Evolutionary conservation across 2,113 vertebrate genomes (phyloP).

Genomic region (Aspidoscelis tigris): DNA sequence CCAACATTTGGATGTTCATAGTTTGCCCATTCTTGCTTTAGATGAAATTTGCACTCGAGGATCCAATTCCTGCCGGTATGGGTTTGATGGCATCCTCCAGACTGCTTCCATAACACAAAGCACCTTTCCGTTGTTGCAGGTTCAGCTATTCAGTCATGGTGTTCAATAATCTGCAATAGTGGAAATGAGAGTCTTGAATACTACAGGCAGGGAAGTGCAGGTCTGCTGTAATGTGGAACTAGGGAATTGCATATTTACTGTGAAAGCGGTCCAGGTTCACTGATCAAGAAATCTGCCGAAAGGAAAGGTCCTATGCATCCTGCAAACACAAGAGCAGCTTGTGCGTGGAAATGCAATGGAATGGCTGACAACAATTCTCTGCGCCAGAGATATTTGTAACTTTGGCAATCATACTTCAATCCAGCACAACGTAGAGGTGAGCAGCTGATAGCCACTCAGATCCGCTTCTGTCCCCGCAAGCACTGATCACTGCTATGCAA

Average conservation of each 20-base stretch:
- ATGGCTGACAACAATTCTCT: no score
- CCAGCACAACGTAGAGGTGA: neutral
- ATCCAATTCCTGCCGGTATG: conserved; percentile 17
- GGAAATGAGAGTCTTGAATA: neutral
- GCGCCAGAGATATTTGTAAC: no score
- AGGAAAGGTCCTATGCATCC: neutral
- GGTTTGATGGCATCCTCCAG: neutral
- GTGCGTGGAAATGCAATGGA: no score
- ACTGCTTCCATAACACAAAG: neutral
- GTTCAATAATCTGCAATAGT: neutral
- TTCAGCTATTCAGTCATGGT: neutral
- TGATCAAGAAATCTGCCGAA: conserved; percentile 1
- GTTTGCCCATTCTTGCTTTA: neutral
- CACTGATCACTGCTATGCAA: no score
- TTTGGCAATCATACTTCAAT: no score
- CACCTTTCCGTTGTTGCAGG: neutral
- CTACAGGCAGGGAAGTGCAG: neutral
- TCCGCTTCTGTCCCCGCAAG: no score
- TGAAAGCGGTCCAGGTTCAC: conserved; percentile 23
- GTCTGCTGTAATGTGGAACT: conserved; percentile 4
- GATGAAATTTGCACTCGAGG: conserved; percentile 38
- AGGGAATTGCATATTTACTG: neutral
- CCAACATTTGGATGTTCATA: no score
- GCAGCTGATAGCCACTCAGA: neutral
- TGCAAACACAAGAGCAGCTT: neutral